phyloP scores from a whole-genome alignment of 2,888 invertebrate species.

The Lypha dubia region DNA sequence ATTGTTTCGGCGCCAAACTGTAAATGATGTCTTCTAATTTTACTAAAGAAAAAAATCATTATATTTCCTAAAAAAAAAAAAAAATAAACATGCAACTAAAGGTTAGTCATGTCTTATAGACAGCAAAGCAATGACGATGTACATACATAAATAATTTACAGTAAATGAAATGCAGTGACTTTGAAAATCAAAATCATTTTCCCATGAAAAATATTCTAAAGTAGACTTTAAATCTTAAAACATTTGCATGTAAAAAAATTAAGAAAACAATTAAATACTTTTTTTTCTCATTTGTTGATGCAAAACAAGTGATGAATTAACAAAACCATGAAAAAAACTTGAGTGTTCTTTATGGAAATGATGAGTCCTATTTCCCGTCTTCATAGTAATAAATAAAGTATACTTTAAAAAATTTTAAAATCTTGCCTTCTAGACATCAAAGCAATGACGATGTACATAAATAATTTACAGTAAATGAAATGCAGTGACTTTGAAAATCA shows the following conservation, averaged over 20 bases:
- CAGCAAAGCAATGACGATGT: conserved; percentile 27
- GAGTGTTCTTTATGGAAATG: too few species aligned
- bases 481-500: neutral
- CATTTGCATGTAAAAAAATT: too few species aligned
- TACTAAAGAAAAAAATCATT: too few species aligned
- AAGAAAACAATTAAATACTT: too few species aligned
- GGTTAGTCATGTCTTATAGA: neutral
- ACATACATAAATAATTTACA: conserved; percentile 8
- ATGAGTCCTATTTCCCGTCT: too few species aligned
- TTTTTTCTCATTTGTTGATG: too few species aligned
- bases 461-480: conserved; percentile 6
- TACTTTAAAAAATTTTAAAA: too few species aligned
- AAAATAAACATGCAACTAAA: neutral
- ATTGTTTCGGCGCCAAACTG: conserved; percentile 58
- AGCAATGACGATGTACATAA: conserved; percentile 22
- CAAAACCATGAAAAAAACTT: too few species aligned
- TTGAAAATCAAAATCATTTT: conserved; percentile 1
- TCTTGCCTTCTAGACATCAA: neutral
- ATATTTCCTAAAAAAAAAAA: neutral
- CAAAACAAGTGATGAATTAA: too few species aligned
- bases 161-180: neutral
- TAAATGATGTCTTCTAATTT: conserved; percentile 60
- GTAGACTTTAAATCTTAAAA: too few species aligned
- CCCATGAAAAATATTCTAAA: conserved; percentile 2
- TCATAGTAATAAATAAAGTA: too few species aligned